Base-by-base conservation (phyloP, 2,797 vertebrate genomes). In the Otus scops region DNA sequence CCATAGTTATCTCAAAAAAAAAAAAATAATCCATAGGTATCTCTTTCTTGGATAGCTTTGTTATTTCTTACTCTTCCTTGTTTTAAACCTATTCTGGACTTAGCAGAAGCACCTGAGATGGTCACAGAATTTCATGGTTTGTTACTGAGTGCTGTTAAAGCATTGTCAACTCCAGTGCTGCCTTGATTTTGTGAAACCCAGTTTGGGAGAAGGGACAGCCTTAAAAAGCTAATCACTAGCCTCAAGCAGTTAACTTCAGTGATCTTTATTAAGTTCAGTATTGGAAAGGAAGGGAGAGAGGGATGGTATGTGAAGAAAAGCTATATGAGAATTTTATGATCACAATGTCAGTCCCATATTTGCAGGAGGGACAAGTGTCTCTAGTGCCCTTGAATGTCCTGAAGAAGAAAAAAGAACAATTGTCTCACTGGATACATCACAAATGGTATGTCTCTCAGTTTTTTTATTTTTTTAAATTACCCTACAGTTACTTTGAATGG, bases 341-440 rank as follows among this genome's bases (percentile, higher is more conserved):
- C 14, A 34, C 48, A 59, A 1, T 88, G 41, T 89, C 22, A 5
- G 34, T 98, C 17, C 56, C 53, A 2, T 96, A 87, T 97, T 92
- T 91, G 68, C 96, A 99, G 99, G 99, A 96, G 99, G 99, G 32
- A 99, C 99, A 3, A 99, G 99, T 97, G 99, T 99, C 89, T 99
- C 99, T 59, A 99, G 98, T 93, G 99, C 99, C 75, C 98, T 99
- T 56, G 99, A 99, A 98, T 99, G 99, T 98, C 99, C 99, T 87
- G 97, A 94, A 84, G 99, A 99, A 97, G 99, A 99, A 97, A 98
- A 97, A 80, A 99, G 99, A 97, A 99, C 98, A 92, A 99, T 99
- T 90, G 97, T 99, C 71, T 99, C 99, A 23, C 96, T 99, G 98
- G 99, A 99, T 95, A 99, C 99, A 59, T 99, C 99, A 95, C 99